Conservation (phyloP, 2,113 vertebrate genomes). For the Xiphophorus couchianus region DNA sequence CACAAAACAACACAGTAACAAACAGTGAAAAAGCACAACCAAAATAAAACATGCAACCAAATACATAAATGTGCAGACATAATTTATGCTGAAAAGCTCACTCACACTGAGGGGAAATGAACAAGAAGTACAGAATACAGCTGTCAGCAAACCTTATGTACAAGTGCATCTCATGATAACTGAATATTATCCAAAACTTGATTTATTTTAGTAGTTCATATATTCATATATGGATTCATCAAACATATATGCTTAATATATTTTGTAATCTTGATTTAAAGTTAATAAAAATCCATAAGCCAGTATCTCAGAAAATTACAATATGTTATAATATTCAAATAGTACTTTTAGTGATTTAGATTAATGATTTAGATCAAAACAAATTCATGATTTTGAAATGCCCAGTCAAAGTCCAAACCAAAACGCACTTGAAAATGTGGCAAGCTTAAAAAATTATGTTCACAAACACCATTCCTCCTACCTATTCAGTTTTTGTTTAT, state of each 20-base stretch:
- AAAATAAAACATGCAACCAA: slow-evolving; percentile 9
- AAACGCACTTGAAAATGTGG: no score
- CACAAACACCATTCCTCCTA: no score
- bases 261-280: background rate
- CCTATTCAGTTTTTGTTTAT: no score
- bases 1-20: slow-evolving; percentile 20
- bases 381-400: no score
- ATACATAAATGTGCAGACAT: slow-evolving; percentile 1
- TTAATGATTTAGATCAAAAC: no score
- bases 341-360: background rate
- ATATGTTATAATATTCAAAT: background rate
- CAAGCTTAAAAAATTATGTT: no score
- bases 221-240: background rate
- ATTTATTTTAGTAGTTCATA: background rate
- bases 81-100: slow-evolving; percentile 1
- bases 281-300: background rate
- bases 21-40: background rate
- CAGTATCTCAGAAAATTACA: no score
- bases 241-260: background rate
- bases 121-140: background rate
- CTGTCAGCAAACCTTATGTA: background rate
- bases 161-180: background rate
- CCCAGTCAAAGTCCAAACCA: no score
- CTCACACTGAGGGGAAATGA: background rate
- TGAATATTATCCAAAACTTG: background rate